A percentile compares a stretch with the other conserved stretches of the same genome.
These are phyloP conservation scores for Rostratula benghalensis DNA, from an alignment of 2,113 vertebrate species.

Conservation along the genomic window DNA sequence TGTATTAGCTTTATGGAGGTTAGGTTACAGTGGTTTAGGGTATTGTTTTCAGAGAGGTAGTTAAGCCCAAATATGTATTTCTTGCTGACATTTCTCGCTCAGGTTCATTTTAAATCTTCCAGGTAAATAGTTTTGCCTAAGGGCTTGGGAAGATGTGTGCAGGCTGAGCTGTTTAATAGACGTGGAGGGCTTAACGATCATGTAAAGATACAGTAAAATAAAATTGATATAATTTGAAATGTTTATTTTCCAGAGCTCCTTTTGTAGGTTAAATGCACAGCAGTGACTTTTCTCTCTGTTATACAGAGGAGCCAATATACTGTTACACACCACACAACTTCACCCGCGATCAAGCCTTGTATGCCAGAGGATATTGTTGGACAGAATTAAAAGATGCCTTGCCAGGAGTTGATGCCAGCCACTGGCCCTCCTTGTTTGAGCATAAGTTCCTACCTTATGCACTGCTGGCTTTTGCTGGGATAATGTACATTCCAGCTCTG, in stretches of 20 bases:
- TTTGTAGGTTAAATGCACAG: conserved; percentile 78
- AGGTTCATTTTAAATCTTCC: background rate
- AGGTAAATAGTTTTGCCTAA: background rate
- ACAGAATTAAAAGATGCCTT: conserved; percentile 96
- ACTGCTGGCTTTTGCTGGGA: conserved; percentile 94
- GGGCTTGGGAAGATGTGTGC: background rate
- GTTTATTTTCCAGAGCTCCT: conserved; percentile 79
- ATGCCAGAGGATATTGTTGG: conserved; percentile 99
- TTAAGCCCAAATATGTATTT: background rate
- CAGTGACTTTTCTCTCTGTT: conserved; percentile 81
- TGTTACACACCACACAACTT: conserved; percentile 99
- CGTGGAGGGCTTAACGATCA: background rate
- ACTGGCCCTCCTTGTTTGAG: conserved; percentile 94
- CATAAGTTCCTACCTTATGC: conserved; percentile 99
- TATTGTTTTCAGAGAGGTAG: background rate
- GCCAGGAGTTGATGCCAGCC: conserved; percentile 87
- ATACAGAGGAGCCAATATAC: conserved; percentile 98
- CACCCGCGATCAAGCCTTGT: conserved; percentile 98
- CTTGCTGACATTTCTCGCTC: background rate
- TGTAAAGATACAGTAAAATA: conserved; percentile 34
- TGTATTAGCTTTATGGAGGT: background rate
- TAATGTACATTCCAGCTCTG: conserved; percentile 97
- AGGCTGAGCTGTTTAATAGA: background rate
- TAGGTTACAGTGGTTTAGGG: background rate
- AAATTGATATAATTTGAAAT: conserved; percentile 64